phyloP scores from a whole-genome alignment of 2,113 vertebrate species.

The Nannospalax galili region DNA sequence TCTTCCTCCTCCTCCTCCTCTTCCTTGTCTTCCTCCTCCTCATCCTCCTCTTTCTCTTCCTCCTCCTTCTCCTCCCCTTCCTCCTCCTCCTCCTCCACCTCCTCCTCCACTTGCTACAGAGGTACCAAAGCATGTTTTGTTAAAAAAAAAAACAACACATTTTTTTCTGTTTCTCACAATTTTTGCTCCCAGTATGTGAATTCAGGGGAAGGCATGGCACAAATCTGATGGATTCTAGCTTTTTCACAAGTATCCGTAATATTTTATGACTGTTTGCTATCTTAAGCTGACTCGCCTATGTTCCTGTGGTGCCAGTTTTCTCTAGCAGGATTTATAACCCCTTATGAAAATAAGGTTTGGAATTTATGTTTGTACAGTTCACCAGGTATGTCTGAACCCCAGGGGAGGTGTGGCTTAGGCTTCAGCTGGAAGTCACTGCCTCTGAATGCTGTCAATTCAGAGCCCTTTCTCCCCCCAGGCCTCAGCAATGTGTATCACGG shows the following conservation, averaged over 20 bases:
- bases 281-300: not conserved
- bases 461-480: not conserved
- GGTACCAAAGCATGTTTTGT: not conserved
- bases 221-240: not conserved
- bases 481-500: not conserved
- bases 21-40: not conserved
- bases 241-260: not conserved
- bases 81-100: not conserved
- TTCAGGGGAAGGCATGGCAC: not conserved
- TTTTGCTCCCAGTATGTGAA: not conserved
- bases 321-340: not conserved
- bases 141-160: too few relatives aligned
- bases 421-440: not conserved
- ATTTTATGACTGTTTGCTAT: not conserved
- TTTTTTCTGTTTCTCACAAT: not conserved
- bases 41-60: not conserved
- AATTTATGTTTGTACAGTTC: not conserved
- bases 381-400: not conserved
- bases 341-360: not conserved
- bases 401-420: not conserved
- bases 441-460: not conserved
- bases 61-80: not conserved
- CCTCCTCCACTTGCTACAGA: not conserved
- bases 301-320: not conserved
- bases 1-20: not conserved